A percentile compares a stretch with the other conserved stretches of the same genome.
Evolutionary conservation across 2,888 invertebrate genomes (phyloP).

Genomic region (Drosophila heteroneura): DNA sequence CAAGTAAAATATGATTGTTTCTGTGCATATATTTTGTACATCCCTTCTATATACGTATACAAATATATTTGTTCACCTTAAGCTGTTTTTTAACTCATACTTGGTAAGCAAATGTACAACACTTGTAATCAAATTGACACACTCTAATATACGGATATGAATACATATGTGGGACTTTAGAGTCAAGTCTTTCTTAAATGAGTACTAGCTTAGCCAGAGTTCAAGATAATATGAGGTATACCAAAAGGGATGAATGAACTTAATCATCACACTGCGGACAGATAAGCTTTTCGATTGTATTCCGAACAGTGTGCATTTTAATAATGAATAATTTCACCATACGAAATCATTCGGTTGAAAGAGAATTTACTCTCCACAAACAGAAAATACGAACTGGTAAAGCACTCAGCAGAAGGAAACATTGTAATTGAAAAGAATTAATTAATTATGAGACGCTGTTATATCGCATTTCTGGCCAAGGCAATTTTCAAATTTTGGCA

Average conservation of each 20-base stretch:
- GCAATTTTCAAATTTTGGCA: conserved; percentile 34
- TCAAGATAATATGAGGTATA: background rate
- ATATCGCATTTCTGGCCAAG: conserved; percentile 10
- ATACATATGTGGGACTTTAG: background rate
- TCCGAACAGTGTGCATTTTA: background rate
- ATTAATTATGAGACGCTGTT: background rate
- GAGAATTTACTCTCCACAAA: background rate
- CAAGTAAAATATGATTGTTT: no score
- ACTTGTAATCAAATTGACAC: no score
- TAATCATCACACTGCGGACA: background rate
- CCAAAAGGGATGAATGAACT: background rate
- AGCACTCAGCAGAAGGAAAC: background rate
- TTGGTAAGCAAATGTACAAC: no score
- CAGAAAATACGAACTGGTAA: background rate
- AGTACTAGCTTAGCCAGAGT: background rate
- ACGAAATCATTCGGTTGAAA: background rate
- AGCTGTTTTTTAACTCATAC: no score
- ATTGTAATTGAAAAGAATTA: conserved; percentile 18
- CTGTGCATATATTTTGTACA: no score
- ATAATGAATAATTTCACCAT: background rate
- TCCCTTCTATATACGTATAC: no score
- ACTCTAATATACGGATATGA: no score
- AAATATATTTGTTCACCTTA: no score
- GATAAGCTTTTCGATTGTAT: background rate
- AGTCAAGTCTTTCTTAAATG: background rate